A percentile compares a stretch with the other conserved stretches of the same genome.
phyloP scores from a whole-genome alignment of 2,888 invertebrate genomes.

The Ypsolopha sequella region DNA sequence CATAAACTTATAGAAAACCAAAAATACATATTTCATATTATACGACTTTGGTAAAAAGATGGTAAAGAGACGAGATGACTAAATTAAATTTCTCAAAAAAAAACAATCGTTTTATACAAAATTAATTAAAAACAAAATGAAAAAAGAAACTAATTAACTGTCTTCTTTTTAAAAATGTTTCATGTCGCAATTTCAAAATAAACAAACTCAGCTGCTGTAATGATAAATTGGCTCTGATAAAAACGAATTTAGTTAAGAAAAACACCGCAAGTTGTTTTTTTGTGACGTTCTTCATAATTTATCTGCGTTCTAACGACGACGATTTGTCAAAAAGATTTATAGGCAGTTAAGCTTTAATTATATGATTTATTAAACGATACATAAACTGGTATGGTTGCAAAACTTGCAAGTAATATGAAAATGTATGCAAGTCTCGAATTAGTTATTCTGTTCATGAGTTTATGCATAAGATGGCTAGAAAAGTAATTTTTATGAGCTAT shows the following conservation, averaged over 20 bases:
- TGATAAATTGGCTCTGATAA: neutral
- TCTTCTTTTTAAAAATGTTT: neutral
- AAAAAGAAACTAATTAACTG: neutral
- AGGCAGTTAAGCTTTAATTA: no score
- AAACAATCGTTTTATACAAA: no score
- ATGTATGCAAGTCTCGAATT: neutral
- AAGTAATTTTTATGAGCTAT: no score
- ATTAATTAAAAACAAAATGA: neutral
- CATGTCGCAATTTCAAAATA: neutral
- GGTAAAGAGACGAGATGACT: no score
- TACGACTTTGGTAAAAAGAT: no score
- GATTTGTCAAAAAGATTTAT: neutral
- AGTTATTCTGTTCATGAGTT: neutral
- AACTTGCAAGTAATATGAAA: neutral
- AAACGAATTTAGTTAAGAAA: neutral
- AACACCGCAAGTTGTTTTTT: conserved; percentile 17
- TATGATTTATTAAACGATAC: neutral
- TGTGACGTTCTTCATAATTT: conserved; percentile 19
- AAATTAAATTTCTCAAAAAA: no score
- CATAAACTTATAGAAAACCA: no score
- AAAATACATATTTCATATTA: no score
- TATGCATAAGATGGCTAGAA: no score
- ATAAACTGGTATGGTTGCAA: neutral
- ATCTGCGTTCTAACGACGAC: neutral
- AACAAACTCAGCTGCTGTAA: neutral